Base-by-base conservation (phyloP, 2,888 invertebrate species). In the Drosophila crucigera region DNA sequence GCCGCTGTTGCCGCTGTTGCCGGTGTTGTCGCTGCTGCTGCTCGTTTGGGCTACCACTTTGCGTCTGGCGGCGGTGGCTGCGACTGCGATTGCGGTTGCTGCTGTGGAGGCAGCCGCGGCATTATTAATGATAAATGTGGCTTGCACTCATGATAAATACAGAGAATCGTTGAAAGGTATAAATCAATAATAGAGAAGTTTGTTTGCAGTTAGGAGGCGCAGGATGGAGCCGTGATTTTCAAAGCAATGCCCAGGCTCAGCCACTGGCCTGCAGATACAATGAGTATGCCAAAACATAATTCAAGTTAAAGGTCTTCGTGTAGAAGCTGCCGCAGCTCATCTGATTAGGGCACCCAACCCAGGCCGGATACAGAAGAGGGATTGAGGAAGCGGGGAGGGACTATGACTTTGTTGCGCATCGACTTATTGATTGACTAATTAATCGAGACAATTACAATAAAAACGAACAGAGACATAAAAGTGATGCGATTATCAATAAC, bases 101-200 rank as follows among this genome's bases (percentile, higher is more conserved):
- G 74, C 62, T 61, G 73, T 68, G 53, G 67, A 53, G 56, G 73
- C 79, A 69, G 73, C 54, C 68, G 82, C 77, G 81, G 84, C 88
- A 89, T 89, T 89, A 86, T 84, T 92, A 92, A 93, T 93, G 93
- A 93, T 93, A 93, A 93, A 93, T 93, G 93, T 92, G 91, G 92
- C 91, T 92, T 92, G 90, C 92, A 91, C 92, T 92, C 87, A 92
- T 93, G 93, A 93, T 93, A 93, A 93, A 93, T 93, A 93, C 92
- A 92, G 92, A 92, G 92, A 92, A 93, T 91, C 92, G 93, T 92
- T 93, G 93, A 93, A 93, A 93, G 93, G 92, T 92, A 92, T 92
- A 93, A 93, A 92, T 92, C 92, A 92, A 92, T 92, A 92, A 91
- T 90, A 91, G 91, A 91, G 91, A 89, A 91, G 87, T 88, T 87